phyloP scores from a whole-genome alignment of 2,113 vertebrate species.

The Notarius lentiginosus region DNA sequence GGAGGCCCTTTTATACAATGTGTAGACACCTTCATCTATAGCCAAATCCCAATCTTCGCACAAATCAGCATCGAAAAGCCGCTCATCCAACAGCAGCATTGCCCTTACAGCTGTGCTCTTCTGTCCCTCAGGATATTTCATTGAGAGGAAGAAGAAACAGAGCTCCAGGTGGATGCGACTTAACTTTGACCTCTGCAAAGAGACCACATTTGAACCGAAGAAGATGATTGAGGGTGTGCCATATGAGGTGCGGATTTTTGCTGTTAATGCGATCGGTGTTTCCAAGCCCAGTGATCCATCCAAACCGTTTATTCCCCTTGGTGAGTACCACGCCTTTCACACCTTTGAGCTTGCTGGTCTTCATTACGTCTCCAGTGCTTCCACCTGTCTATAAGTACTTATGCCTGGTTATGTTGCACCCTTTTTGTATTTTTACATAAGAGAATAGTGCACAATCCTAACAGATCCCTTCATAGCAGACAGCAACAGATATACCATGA shows the following conservation, averaged over 20 bases:
- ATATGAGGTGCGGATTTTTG: constrained; percentile 94
- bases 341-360: background rate
- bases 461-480: background rate
- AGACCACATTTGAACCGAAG: constrained; percentile 93
- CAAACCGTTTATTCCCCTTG: constrained; percentile 90
- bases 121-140: constrained; percentile 83
- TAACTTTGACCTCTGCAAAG: constrained; percentile 97
- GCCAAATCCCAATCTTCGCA: background rate
- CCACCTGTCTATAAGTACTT: background rate
- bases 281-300: constrained; percentile 96
- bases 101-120: background rate
- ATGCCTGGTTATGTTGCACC: constrained; percentile 25
- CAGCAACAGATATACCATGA: constrained; percentile 12
- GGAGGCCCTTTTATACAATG: background rate
- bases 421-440: constrained; percentile 18
- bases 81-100: background rate
- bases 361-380: background rate
- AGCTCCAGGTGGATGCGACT: constrained; percentile 98
- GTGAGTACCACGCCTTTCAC: constrained; percentile 74
- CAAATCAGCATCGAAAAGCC: background rate
- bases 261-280: constrained; percentile 90
- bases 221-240: constrained; percentile 99
- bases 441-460: constrained; percentile 9
- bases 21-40: background rate
- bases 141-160: constrained; percentile 98